A percentile compares a stretch with the other conserved stretches of the same genome.
Evolutionary conservation across 2,797 vertebrate genomes (phyloP).

Genomic region (Acanthornis magna): DNA sequence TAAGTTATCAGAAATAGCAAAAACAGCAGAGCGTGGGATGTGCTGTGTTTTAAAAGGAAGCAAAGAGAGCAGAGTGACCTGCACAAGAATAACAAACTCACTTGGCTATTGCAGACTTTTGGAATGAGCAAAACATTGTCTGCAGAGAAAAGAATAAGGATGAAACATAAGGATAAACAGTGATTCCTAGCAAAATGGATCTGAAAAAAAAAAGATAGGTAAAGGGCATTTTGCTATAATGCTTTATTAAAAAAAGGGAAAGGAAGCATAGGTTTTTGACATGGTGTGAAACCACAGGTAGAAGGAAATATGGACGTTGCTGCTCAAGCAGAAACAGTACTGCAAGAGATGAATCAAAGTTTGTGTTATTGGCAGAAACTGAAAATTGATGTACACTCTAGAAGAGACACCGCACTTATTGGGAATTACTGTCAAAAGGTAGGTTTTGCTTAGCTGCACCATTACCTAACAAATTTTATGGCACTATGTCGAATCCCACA

Average conservation of each 20-base stretch:
- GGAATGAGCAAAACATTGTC: background rate
- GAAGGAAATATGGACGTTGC: background rate
- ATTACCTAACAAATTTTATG: background rate
- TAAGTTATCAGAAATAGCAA: background rate
- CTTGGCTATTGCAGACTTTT: background rate
- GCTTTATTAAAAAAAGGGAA: background rate
- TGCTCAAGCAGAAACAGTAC: background rate
- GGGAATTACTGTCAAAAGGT: background rate
- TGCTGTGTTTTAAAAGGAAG: conserved; percentile 1
- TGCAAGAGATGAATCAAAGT: background rate
- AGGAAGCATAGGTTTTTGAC: background rate
- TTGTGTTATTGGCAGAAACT: background rate
- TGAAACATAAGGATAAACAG: background rate
- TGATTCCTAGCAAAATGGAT: background rate
- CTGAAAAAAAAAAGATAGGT: background rate
- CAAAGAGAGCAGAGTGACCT: conserved; percentile 13
- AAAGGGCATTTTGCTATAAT: background rate
- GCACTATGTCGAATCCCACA: accelerated
- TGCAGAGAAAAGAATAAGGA: background rate
- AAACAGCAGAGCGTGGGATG: background rate
- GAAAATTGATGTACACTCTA: background rate
- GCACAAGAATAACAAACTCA: conserved; percentile 26
- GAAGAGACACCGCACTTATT: background rate
- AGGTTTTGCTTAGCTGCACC: background rate
- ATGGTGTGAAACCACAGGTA: background rate